Evolutionary conservation across 2,888 invertebrate genomes (phyloP).

Genomic region (Caenorhabditis panamensis): DNA sequence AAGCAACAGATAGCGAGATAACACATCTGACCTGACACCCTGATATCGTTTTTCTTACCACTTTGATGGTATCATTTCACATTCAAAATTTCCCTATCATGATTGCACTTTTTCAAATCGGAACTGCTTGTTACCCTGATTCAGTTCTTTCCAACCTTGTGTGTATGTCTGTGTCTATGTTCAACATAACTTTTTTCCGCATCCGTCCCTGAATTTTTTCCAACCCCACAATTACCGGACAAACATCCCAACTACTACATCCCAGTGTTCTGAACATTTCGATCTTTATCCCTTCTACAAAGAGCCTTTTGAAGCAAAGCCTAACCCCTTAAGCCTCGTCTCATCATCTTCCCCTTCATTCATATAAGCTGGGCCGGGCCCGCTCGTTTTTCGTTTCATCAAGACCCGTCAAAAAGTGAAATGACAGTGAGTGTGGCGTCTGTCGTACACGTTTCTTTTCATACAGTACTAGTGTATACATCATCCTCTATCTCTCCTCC

Average conservation of each 20-base stretch:
- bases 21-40: constrained; percentile 31
- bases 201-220: constrained; percentile 25
- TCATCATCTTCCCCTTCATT: constrained; percentile 12
- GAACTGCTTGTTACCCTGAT: constrained; percentile 23
- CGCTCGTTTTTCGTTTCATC: constrained; percentile 43
- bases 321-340: constrained; percentile 21
- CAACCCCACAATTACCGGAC: constrained; percentile 43
- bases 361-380: constrained; percentile 41
- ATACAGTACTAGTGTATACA: constrained; percentile 52
- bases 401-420: constrained; percentile 56
- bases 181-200: background rate
- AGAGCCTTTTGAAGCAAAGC: background rate
- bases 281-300: constrained; percentile 6
- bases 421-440: constrained; percentile 54
- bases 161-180: background rate
- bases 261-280: constrained; percentile 1
- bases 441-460: constrained; percentile 55
- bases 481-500: constrained; percentile 34
- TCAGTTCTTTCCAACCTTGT: background rate
- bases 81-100: background rate
- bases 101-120: constrained; percentile 26
- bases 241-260: background rate
- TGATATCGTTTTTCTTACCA: constrained; percentile 4
- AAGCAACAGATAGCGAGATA: constrained; percentile 43
- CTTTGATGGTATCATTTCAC: constrained; percentile 31